Conservation (phyloP, 2,888 invertebrate species). For the Acanthopleura granulata region DNA sequence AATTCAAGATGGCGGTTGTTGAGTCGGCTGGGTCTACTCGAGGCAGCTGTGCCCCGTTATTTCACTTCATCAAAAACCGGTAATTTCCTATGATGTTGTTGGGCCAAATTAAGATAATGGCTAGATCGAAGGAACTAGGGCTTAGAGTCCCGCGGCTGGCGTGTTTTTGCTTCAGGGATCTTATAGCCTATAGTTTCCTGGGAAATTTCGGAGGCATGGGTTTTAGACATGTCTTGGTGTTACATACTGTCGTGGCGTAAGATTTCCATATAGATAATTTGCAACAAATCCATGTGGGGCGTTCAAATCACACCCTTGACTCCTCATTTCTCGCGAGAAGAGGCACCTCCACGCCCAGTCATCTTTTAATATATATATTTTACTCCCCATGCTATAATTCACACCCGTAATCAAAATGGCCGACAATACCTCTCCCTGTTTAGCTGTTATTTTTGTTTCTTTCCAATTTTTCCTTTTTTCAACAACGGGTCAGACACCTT, state of each 20-base stretch:
- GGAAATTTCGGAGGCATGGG: neutral
- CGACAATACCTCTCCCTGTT: no score
- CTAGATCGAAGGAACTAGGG: neutral
- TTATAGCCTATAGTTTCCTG: neutral
- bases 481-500: no score
- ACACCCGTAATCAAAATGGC: no score
- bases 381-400: neutral
- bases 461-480: no score
- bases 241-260: neutral
- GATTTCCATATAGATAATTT: constrained; percentile 8
- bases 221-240: no score
- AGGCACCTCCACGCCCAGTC: constrained; percentile 1
- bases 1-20: constrained; percentile 10
- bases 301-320: neutral
- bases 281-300: neutral
- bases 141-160: neutral
- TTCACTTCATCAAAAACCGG: constrained; percentile 12
- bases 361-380: constrained; percentile 6
- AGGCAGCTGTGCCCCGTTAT: constrained; percentile 8
- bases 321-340: constrained; percentile 9
- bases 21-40: neutral
- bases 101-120: constrained; percentile 16
- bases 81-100: constrained; percentile 13
- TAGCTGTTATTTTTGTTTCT: no score
- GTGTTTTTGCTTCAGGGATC: constrained; percentile 12